These are phyloP conservation scores for Acanthiza pusilla DNA, from an alignment of 2,797 vertebrate genomes.

Conservation along the genomic window DNA sequence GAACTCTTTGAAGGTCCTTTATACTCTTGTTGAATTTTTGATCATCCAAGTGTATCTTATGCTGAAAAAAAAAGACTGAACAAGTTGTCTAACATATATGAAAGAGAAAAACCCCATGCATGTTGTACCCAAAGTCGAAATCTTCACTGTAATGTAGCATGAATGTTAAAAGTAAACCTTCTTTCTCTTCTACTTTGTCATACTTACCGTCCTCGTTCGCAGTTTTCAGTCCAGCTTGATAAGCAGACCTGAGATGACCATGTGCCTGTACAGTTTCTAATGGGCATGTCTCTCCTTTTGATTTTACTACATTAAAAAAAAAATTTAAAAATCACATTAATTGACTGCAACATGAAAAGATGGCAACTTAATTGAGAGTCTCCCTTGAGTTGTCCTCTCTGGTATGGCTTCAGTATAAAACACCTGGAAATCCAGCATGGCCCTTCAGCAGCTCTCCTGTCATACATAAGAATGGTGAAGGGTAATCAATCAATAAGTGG, in stretches of 20 bases:
- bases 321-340: too few relatives aligned
- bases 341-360: neutral
- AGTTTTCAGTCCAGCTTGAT: neutral
- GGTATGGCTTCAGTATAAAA: neutral
- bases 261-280: neutral
- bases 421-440: neutral
- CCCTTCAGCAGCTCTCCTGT: neutral
- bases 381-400: neutral
- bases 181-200: neutral
- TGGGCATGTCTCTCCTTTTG: neutral
- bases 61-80: neutral
- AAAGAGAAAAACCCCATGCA: too few relatives aligned
- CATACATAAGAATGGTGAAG: neutral
- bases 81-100: neutral
- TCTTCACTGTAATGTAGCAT: neutral
- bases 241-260: neutral
- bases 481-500: neutral
- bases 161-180: neutral
- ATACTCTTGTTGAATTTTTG: neutral
- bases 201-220: accelerated
- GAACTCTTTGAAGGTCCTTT: neutral
- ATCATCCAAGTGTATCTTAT: neutral
- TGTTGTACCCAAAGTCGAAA: neutral
- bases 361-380: neutral
- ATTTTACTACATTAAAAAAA: neutral